Evolutionary conservation across 2,888 invertebrate species (phyloP), one percentile per base, ranked within the genome.

Genomic region (Archips crataeganus): DNA sequence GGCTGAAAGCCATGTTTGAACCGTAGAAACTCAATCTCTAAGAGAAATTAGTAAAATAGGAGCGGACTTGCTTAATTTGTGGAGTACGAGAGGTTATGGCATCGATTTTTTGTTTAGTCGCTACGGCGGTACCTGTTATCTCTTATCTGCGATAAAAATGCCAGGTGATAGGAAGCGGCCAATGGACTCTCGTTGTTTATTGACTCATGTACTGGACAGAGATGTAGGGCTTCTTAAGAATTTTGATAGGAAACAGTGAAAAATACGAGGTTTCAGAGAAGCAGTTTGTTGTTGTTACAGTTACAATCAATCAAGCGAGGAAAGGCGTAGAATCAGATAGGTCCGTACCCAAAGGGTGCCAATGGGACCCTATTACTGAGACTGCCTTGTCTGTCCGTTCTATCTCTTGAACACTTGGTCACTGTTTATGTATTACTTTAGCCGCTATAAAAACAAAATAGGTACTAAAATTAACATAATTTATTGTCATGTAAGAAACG

Each of bases 1-100:
- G 72, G 60, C 68, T 75, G 39, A 78, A 78, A 34, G 75, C 78
- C 84, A 85, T 85, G 68, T 75, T 78, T 23, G 61, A 64, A 72
- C 60, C 39, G 68, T 36, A 63, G 70, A 70, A 45, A 45, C 64
- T 59, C 64, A 62, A 61, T 49, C 59, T 54, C 65, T 39, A 47
- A 39, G 61, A 60, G 63, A 42, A 34, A 23, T 9, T 23, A 3
- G 47, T 13, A 32, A 47, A 32, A 15, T 45, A 11, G 6, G 4
- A 54, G n/a, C 49, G 2, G 13, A 60, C 2, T 60, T 13, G 59
- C 36, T 60, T 8, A 49, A 23, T 60, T 60, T 34, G 34, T 9
- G 0, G 10, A 49, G 32, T 13, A 45, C 9, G 15, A n/a, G n/a
- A 34, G 13, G 47, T 15, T 60, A 49, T 47, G 11, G 15, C 13